Evolutionary conservation across 2,888 invertebrate species (phyloP), one percentile per base, ranked within the genome.

Genomic region (Bimastos eiseni): DNA sequence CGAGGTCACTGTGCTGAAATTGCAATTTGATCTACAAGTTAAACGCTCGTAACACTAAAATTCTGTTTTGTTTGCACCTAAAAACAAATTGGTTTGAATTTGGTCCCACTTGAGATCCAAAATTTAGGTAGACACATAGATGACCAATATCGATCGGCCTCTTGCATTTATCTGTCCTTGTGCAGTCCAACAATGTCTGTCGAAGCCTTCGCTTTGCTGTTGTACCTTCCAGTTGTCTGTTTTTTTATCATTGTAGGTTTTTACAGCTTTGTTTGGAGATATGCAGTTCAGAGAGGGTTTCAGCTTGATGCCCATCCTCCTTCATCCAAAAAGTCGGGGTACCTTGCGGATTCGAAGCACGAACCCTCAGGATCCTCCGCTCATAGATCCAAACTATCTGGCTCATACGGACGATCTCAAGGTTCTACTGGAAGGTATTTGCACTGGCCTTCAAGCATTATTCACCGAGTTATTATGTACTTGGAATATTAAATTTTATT

Each of bases 351-450:
- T 98, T 36, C 96, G 96, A 90, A 97, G 97, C 92, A 95, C 96
- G 0, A 97, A 98, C 95, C 97, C 97, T 0, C 95, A 96, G 36
- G 96, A 97, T 91, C 96, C 96, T 95, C 98, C 98, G 0, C 94
- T 97, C 55, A 97, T 98, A 94, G 96, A 98, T 95, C 97, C 98
- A 0, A 97, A 98, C 93, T 98, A 98, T 94, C 97, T 98, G 91
- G 95, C 96, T 55, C 94, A 96, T 19, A 93, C 94, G 0, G 94
- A 95, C 84, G 97, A 97, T 94, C 94, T 97, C 0, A 96, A 97
- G 90, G 96, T 97, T 0, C 95, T 98, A n/a, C 97, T 98, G 0
- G 98, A 98, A 95, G 98, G 94, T 94, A 91, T 90, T 83, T 70
- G 70, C 70, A 30, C 30, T 70, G 1, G 70, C 30, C n/a, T 70